Base-by-base conservation (phyloP, 2,888 invertebrate species). In the Eledona agricola region DNA sequence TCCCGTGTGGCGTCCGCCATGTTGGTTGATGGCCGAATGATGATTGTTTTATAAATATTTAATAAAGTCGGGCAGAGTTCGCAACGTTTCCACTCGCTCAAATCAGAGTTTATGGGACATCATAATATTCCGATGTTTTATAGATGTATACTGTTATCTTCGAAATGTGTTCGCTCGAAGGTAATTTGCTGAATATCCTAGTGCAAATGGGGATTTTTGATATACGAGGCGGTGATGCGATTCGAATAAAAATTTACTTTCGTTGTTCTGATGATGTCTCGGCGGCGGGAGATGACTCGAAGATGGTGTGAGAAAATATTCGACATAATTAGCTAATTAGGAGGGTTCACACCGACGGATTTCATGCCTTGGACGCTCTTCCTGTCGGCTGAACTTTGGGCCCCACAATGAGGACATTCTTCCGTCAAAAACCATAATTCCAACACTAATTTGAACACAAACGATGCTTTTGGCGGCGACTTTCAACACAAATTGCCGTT, bases 31-130 rank as follows among this genome's bases (percentile, higher is more conserved):
- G 77, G 77, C 67, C 76, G 76, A 75, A 77, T 76, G 77, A 77
- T 77, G 77, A 77, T 77, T 77, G 77, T 77, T 77, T 76, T 73
- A 76, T 77, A 74, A 77, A 77, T 77, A 76, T 75, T 76, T 74
- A 65, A 77, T 72, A 63, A 64, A 60, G 56, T 31, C 57, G 55
- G n/a, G 61, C 64, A 47, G 35, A 66, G 72, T 67, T 66, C 61
- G 67, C 64, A 65, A 67, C 45, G 72, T 67, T 63, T 66, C 67
- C 65, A 63, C 66, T 59, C 66, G 71, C 74, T 73, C 74, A 77
- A 77, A 77, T 77, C 77, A 77, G 75, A 74, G 76, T 76, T 77
- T 77, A 77, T 76, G 76, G 74, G 74, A 74, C 74, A 72, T 75
- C 75, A 73, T 77, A 76, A 77, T 76, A 72, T 76, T 70, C 67